A percentile compares a stretch with the other conserved stretches of the same genome.
Evolutionary conservation across 2,113 vertebrate species (phyloP).

Genomic region (Vidua macroura): DNA sequence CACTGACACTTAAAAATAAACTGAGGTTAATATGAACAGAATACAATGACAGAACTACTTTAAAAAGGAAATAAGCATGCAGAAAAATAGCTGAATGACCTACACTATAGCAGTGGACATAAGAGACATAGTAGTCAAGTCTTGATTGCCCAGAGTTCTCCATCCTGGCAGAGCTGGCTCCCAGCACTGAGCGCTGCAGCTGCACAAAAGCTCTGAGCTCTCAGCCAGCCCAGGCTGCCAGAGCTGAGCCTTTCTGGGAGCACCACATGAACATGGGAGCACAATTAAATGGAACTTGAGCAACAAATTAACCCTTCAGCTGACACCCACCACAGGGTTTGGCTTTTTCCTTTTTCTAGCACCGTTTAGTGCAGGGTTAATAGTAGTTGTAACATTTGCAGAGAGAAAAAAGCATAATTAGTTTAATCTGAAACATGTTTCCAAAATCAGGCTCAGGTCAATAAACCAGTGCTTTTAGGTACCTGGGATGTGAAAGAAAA

Average conservation of each 20-base stretch:
- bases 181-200: not conserved
- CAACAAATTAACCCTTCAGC: slow-evolving; percentile 39
- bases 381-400: not conserved
- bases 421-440: not conserved
- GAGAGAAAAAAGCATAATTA: not conserved
- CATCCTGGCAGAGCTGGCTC: slow-evolving; percentile 29
- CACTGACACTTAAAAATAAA: not conserved
- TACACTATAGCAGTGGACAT: slow-evolving; percentile 76
- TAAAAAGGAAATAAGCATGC: not conserved
- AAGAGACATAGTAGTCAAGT: slow-evolving; percentile 65
- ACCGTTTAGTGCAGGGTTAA: not conserved
- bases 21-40: not conserved
- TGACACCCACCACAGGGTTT: not conserved
- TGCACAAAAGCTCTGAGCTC: not conserved
- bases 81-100: slow-evolving; percentile 16
- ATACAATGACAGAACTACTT: not conserved
- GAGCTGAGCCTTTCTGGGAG: not conserved
- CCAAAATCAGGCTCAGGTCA: not conserved
- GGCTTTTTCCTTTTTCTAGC: not conserved
- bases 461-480: not conserved
- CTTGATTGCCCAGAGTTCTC: not conserved
- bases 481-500: not conserved
- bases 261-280: not conserved
- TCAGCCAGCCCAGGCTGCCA: not conserved
- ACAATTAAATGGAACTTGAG: slow-evolving; percentile 9